Percentiles rank a stretch among this genome's conserved stretches.
These are phyloP conservation scores for Melinaea marsaeus DNA, from an alignment of 2,888 invertebrate genomes.

Conservation along the genomic window DNA sequence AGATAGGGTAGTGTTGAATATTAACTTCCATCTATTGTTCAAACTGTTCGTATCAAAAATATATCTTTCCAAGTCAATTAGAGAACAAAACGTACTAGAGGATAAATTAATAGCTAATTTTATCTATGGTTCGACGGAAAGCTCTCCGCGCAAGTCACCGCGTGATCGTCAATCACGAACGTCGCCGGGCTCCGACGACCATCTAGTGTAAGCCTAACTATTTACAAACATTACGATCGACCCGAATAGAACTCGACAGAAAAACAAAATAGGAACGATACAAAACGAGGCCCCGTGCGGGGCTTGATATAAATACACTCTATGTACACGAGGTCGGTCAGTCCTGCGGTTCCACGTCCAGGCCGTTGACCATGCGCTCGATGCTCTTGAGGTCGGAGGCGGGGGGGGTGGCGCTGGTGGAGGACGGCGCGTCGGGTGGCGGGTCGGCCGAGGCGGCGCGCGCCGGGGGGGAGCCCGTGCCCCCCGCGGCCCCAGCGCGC, in stretches of 20 bases:
- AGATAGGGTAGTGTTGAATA: neutral
- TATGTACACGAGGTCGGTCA: conserved; percentile 68
- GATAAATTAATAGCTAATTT: too few species aligned
- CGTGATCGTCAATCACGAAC: conserved; percentile 29
- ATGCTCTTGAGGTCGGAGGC: conserved; percentile 95
- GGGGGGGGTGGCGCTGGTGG: conserved; percentile 74
- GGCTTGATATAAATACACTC: conserved; percentile 69
- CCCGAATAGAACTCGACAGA: conserved; percentile 74
- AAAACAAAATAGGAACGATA: conserved; percentile 78
- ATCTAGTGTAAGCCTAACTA: conserved; percentile 70
- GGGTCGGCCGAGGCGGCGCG: conserved; percentile 74
- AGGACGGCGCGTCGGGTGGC: conserved; percentile 75
- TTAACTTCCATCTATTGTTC: neutral
- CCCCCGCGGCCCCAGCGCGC: conserved; percentile 66
- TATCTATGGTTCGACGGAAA: conserved; percentile 16
- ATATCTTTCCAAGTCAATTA: conserved; percentile 23
- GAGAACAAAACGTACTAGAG: neutral
- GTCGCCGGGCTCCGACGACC: conserved; percentile 42
- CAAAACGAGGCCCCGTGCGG: conserved; percentile 61
- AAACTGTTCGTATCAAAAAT: conserved; percentile 27
- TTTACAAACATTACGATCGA: conserved; percentile 74
- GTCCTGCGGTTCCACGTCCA: conserved; percentile 88
- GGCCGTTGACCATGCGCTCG: conserved; percentile 97
- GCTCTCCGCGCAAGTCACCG: conserved; percentile 11
- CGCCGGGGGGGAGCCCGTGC: conserved; percentile 62